Evolutionary conservation across 2,888 invertebrate species (phyloP).

Genomic region (Hoplodrina blanda): DNA sequence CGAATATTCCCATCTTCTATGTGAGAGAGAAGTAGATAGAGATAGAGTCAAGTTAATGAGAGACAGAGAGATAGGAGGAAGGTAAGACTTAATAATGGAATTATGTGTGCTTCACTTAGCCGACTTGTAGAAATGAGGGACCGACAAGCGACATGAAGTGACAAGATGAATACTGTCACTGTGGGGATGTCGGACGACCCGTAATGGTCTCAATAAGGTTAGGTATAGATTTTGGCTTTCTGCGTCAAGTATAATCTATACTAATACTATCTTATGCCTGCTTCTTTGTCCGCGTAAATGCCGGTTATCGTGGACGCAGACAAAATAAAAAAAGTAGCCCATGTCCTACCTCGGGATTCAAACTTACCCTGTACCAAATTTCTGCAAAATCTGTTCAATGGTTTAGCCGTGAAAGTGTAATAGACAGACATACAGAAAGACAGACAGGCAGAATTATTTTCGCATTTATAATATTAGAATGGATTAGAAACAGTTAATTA

Average conservation of each 20-base stretch:
- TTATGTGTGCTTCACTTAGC: constrained; percentile 6
- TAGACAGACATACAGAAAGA: too few relatives aligned
- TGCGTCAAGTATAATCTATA: not conserved
- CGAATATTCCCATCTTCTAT: not conserved
- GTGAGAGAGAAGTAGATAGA: not conserved
- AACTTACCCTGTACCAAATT: too few relatives aligned
- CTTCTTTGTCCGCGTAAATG: too few relatives aligned
- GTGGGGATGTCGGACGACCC: constrained; percentile 3
- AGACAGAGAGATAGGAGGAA: not conserved
- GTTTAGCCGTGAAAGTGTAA: too few relatives aligned
- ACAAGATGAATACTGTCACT: constrained; percentile 1
- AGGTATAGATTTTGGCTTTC: constrained; percentile 9
- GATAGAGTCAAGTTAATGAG: not conserved
- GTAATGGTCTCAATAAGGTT: constrained; percentile 2
- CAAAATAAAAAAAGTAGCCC: too few relatives aligned
- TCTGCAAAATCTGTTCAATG: too few relatives aligned
- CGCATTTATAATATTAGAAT: too few relatives aligned
- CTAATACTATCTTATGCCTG: too few relatives aligned
- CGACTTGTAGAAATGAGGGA: constrained; percentile 18
- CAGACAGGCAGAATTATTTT: too few relatives aligned
- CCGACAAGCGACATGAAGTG: constrained; percentile 1
- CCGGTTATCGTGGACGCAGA: too few relatives aligned
- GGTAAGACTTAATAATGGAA: not conserved
- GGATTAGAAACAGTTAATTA: too few relatives aligned
- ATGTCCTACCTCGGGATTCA: too few relatives aligned